Evolutionary conservation across 2,888 invertebrate genomes (phyloP).

Genomic region (Tipula confusa): DNA sequence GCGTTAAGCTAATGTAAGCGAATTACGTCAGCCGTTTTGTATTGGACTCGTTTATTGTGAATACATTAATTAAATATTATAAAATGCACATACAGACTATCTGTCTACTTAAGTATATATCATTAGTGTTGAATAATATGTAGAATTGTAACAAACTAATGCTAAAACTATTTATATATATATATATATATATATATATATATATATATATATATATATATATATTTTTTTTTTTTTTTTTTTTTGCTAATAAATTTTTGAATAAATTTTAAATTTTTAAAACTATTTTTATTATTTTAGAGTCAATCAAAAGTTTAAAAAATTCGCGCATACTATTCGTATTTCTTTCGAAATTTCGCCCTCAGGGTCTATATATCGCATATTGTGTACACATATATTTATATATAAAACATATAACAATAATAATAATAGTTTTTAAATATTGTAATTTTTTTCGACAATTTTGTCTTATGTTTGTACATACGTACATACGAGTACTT

Average conservation of each 20-base stretch:
- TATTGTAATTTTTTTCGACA: conserved; percentile 21
- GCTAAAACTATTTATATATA: neutral
- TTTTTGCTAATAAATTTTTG: neutral
- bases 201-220: too few species aligned
- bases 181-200: too few species aligned
- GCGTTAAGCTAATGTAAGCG: neutral
- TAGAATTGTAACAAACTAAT: neutral
- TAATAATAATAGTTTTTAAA: conserved; percentile 25
- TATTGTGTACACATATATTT: neutral
- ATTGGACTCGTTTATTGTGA: neutral
- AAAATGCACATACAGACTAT: neutral
- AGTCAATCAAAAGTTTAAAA: neutral
- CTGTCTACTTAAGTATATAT: neutral
- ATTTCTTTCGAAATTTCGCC: neutral
- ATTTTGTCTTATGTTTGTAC: neutral
- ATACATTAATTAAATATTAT: neutral
- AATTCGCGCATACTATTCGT: neutral
- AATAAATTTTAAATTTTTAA: neutral
- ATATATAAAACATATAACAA: neutral
- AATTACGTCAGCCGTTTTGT: neutral
- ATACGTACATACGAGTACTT: neutral
- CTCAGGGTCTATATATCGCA: neutral
- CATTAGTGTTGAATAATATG: neutral
- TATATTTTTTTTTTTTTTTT: neutral
- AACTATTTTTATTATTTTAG: neutral